Evolutionary conservation across 2,888 invertebrate species (phyloP).

Genomic region (Mesoligia furuncula): DNA sequence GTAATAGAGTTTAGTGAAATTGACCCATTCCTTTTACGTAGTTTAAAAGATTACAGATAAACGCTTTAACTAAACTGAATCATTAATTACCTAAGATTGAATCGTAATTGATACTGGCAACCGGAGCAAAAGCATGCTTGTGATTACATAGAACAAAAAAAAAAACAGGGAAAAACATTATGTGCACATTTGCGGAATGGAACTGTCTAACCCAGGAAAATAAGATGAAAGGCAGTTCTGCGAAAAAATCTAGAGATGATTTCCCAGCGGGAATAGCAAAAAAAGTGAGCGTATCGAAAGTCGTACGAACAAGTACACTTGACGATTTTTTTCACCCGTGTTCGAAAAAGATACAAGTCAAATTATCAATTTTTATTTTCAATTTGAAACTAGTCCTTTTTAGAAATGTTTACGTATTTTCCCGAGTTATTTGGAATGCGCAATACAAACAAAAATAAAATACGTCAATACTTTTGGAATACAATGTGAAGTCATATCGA

Average conservation of each 20-base stretch:
- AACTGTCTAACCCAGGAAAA: constrained; percentile 18
- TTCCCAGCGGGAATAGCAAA: neutral
- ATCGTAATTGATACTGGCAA: constrained; percentile 16
- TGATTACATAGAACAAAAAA: neutral
- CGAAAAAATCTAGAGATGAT: neutral
- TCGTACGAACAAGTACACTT: neutral
- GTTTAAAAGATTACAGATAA: neutral
- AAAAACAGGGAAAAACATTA: neutral
- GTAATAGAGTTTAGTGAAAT: neutral
- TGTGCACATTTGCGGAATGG: constrained; percentile 37
- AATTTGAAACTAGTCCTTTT: neutral
- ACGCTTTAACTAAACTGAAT: constrained; percentile 1
- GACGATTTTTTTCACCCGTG: neutral
- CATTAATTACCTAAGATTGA: constrained; percentile 9
- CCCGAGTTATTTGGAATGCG: constrained; percentile 51
- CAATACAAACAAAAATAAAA: constrained; percentile 20
- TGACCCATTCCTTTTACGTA: neutral
- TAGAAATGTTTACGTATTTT: neutral
- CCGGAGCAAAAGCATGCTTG: neutral
- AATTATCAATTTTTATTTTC: neutral
- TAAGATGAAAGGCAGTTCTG: neutral
- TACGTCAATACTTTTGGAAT: constrained; percentile 33
- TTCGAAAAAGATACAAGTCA: neutral
- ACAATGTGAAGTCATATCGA: constrained; percentile 3
- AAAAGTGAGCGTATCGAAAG: neutral